Conservation (phyloP, 2,888 invertebrate species). For the Drosophila pseudotakahashii region DNA sequence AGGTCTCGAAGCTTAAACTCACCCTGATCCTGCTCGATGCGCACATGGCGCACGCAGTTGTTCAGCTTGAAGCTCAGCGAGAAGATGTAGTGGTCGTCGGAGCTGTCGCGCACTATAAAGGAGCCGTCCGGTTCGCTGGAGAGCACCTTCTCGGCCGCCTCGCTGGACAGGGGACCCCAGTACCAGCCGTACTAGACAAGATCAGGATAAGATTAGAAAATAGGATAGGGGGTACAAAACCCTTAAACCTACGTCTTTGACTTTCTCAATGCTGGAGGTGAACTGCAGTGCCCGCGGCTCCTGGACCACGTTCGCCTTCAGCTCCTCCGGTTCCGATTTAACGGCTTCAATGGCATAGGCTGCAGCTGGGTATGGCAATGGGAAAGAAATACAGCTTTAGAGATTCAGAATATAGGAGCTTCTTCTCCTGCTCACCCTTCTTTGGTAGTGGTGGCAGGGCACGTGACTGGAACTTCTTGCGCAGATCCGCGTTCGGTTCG, state of each 20-base stretch:
- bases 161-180: conserved; percentile 96
- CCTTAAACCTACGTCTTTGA: conserved; percentile 93
- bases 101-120: conserved; percentile 96
- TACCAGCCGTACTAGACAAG: conserved; percentile 95
- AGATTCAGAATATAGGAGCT: no score
- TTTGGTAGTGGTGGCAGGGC: conserved; percentile 89
- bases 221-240: no score
- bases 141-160: conserved; percentile 95
- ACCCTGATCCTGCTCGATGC: conserved; percentile 98
- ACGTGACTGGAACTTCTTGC: conserved; percentile 87
- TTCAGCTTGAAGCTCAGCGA: conserved; percentile 96
- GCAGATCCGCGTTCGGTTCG: conserved; percentile 66
- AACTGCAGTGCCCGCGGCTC: conserved; percentile 89
- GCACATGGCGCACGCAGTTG: conserved; percentile 94
- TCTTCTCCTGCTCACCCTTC: conserved; percentile 83
- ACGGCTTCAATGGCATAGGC: conserved; percentile 68
- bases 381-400: no score
- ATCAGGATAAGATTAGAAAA: no score
- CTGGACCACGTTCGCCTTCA: conserved; percentile 73
- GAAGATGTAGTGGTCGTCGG: conserved; percentile 97
- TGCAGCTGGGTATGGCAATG: conserved; percentile 45
- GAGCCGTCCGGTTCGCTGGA: conserved; percentile 97
- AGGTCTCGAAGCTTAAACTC: no score
- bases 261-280: conserved; percentile 95
- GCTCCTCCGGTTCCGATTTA: conserved; percentile 64